These are phyloP conservation scores for Malthinus flaveolus DNA, from an alignment of 2,888 invertebrate species.

Conservation along the genomic window DNA sequence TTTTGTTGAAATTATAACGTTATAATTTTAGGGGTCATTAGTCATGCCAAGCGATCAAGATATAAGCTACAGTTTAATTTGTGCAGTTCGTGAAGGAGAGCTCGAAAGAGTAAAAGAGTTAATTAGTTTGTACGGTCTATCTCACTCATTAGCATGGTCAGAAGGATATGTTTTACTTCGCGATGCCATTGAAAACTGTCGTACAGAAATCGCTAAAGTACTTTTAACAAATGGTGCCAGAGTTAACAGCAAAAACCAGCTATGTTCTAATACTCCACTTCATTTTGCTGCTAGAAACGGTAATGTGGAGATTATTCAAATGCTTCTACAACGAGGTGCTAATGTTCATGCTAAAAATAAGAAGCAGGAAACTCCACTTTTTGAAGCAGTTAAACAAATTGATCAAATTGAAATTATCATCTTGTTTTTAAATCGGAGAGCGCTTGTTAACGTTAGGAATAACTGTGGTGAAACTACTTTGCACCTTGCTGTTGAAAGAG, in stretches of 20 bases:
- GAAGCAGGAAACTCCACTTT: too few species aligned
- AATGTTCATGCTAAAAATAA: too few species aligned
- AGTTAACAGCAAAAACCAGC: conserved; percentile 14
- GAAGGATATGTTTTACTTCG: conserved; percentile 11
- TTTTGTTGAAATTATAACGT: too few species aligned
- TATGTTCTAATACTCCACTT: conserved; percentile 6
- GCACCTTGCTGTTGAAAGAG: not conserved
- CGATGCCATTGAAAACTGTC: conserved; percentile 9
- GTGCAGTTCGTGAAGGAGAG: conserved; percentile 5
- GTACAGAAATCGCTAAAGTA: conserved; percentile 11
- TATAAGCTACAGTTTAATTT: conserved; percentile 11
- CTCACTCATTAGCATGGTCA: conserved; percentile 9
- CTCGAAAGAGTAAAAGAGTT: conserved; percentile 4
- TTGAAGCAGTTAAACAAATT: too few species aligned
- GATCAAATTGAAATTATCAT: not conserved
- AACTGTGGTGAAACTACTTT: too few species aligned
- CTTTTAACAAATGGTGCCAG: conserved; percentile 12
- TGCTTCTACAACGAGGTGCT: conserved; percentile 6
- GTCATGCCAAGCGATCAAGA: too few species aligned
- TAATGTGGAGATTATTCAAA: conserved; percentile 6
- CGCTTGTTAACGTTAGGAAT: not conserved
- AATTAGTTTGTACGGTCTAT: not conserved
- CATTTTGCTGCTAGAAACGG: conserved; percentile 9
- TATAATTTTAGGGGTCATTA: too few species aligned
- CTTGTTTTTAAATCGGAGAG: not conserved